Base-by-base conservation (phyloP, 2,797 vertebrate species). In the Microctenopoma steveboyesi region DNA sequence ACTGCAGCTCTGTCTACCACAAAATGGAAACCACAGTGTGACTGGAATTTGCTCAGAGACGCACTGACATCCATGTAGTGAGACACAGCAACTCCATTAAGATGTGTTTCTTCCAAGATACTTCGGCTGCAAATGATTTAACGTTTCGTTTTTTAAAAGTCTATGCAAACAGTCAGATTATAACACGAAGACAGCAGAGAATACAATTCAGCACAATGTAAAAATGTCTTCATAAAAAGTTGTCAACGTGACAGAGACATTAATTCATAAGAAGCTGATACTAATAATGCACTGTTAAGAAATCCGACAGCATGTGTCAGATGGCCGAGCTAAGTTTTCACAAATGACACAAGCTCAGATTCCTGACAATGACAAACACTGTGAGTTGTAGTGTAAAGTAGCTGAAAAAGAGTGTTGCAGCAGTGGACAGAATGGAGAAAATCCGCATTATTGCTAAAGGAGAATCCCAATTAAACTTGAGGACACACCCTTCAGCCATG, bases 11-110 rank as follows among this genome's bases (percentile, higher is more conserved):
- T 73, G 81, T 84, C 85, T 83, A 83, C 83, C 87, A 90, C 89
- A 89, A 89, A 91, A 91, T 91, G 89, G 89, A 92, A 92, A 92
- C 91, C 90, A 87, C 84, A 85, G 88, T 82, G 88, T 79, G 82
- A 83, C 83, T 89, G 91, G 91, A 91, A 90, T 90, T 88, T 79
- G 84, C 85, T 89, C 18, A 64, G 76, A 89, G 82, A 89, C 80
- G 81, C 83, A 64, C 64, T 79, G 69, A 73, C 69, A 85, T 84
- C 81, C 77, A 68, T 80, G 78, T 68, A 77, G 82, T 13, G 37
- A 71, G 69, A 75, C 71, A 72, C 80, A 76, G 64, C 85, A 84
- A 74, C 55, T 68, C 71, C 71, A 74, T 76, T 79, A 74, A 80
- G 80, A 58, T 64, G 64, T 50, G 79, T 77, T 83, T 73, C 79